Evolutionary conservation across 2,888 invertebrate genomes (phyloP), one percentile per base, ranked within the genome.

Genomic region (Stenodema calcarata): DNA sequence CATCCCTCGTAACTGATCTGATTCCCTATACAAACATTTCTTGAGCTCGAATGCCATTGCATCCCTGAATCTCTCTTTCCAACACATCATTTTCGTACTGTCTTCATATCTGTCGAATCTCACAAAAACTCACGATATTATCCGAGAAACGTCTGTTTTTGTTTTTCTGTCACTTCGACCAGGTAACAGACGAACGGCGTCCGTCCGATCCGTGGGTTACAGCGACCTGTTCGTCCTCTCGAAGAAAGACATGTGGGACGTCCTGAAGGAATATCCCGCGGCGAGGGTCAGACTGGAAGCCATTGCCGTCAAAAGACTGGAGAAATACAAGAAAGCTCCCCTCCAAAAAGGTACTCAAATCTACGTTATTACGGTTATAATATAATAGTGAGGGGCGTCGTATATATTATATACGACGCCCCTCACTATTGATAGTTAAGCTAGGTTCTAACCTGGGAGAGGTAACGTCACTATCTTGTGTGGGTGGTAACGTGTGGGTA

Each of bases 221-320:
- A 98, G 98, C 92, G 99, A 99, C 93, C 94, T 99, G 90, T 99
- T 99, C 93, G 98, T 99, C 91, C 95, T 99, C 90, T 98, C 97
- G 92, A 99, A 99, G 94, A 98, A 98, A 93, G 99, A 99, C 93
- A 97, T 99, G 96, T 99, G 98, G 99, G 99, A 99, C 92, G 99
- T 99, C 89, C 94, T 98, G 89, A 98, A 99, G 92, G 97, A 97
- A 91, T 97, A 97, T 92, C 97, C 97, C 35, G 96, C 97, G 28
- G 97, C 97, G 88, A 93, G 99, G 92, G 96, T 99, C 90, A 95
- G 98, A 89, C 94, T 99, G 86, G 99, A 99, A 92, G 97, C 98
- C 88, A 98, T 99, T 90, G 99, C 99, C 88, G 98, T 98, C 90
- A 98, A 98, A 92, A 94, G 99, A 91, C 94, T 99, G 91, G 98